Conservation (phyloP, 2,888 invertebrate genomes). For the Sisyra terminalis region DNA sequence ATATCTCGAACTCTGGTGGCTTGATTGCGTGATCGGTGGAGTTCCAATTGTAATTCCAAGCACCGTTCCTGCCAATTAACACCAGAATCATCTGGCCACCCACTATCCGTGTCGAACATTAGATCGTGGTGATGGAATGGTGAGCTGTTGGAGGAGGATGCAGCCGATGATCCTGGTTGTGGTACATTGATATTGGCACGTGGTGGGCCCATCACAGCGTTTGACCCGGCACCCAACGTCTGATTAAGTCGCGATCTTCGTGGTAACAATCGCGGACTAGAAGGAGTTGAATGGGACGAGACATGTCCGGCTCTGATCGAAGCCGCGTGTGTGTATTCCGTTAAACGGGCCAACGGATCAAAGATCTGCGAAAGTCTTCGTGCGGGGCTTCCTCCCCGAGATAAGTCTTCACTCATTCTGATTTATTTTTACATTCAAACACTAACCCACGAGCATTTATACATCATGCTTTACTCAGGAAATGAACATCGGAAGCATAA, state of each 20-base stretch:
- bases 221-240: slow-evolving; percentile 36
- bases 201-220: neutral
- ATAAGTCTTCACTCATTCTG: slow-evolving; percentile 40
- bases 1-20: slow-evolving; percentile 75
- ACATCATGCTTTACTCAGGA: neutral
- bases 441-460: neutral
- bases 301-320: slow-evolving; percentile 4
- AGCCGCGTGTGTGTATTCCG: slow-evolving; percentile 35
- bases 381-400: slow-evolving; percentile 32
- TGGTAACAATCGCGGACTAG: slow-evolving; percentile 54
- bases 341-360: slow-evolving; percentile 61
- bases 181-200: slow-evolving; percentile 16
- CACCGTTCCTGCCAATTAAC: slow-evolving; percentile 85
- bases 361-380: slow-evolving; percentile 68
- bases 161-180: neutral
- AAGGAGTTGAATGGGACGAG: slow-evolving; percentile 43
- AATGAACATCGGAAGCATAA: neutral
- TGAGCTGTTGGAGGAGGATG: slow-evolving; percentile 21
- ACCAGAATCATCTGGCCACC: slow-evolving; percentile 23
- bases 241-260: slow-evolving; percentile 23
- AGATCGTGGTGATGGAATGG: slow-evolving; percentile 21
- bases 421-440: slow-evolving; percentile 4
- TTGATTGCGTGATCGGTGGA: slow-evolving; percentile 73
- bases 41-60: slow-evolving; percentile 66
- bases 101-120: slow-evolving; percentile 24